phyloP scores from a whole-genome alignment of 2,113 vertebrate species.

The Gymnocephalus cernua region DNA sequence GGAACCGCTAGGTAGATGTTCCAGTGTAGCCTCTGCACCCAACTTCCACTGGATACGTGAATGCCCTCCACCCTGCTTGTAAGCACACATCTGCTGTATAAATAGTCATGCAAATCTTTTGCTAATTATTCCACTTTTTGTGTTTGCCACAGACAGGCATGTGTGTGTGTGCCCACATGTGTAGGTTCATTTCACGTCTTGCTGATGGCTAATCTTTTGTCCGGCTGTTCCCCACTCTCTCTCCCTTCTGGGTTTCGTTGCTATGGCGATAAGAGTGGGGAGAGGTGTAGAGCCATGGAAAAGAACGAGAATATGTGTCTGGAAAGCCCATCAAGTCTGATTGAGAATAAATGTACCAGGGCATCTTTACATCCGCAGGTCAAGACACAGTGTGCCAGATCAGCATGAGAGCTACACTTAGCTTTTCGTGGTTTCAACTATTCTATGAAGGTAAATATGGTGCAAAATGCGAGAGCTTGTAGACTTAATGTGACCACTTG shows the following conservation, averaged over 20 bases:
- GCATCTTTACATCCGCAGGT: slow-evolving; percentile 38
- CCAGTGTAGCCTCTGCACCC: background rate
- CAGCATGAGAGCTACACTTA: background rate
- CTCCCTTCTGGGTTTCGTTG: slow-evolving; percentile 82
- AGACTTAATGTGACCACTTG: too few relatives aligned
- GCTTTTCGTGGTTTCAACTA: background rate
- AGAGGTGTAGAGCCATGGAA: slow-evolving; percentile 73
- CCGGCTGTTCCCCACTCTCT: slow-evolving; percentile 71
- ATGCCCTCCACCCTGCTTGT: background rate
- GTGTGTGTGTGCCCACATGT: slow-evolving; percentile 44
- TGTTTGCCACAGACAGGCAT: background rate
- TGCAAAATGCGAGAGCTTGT: too few relatives aligned
- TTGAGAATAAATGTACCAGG: slow-evolving; percentile 46
- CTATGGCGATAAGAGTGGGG: slow-evolving; percentile 80
- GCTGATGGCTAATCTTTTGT: slow-evolving; percentile 77
- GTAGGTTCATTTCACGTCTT: slow-evolving; percentile 65
- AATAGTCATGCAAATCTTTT: slow-evolving; percentile 36
- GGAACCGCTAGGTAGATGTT: background rate
- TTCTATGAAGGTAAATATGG: too few relatives aligned
- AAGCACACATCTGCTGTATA: background rate
- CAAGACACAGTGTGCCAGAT: slow-evolving; percentile 2
- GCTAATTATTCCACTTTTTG: background rate
- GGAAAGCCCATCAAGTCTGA: slow-evolving; percentile 73
- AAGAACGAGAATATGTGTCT: slow-evolving; percentile 77
- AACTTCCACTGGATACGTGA: background rate